Conservation (phyloP, 2,888 invertebrate genomes). For the Synergus japonicus region DNA sequence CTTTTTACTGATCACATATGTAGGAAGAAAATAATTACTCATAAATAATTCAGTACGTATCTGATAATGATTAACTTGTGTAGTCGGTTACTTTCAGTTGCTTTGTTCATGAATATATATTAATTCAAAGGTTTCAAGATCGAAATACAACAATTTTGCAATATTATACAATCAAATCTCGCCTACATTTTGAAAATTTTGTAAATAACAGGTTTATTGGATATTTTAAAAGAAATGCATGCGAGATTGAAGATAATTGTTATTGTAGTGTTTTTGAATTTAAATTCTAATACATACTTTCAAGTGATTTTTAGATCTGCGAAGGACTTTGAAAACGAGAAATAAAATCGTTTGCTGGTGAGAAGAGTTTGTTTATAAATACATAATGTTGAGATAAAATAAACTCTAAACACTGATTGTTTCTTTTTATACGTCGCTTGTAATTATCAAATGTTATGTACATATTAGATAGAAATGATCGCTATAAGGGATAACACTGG, state of each 20-base stretch:
- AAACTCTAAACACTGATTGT: slow-evolving; percentile 8
- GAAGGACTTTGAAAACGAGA: slow-evolving; percentile 13
- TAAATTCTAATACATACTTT: not conserved
- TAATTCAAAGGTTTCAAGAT: not conserved
- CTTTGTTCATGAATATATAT: not conserved
- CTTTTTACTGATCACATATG: not conserved
- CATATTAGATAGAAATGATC: slow-evolving; percentile 64
- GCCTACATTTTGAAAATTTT: slow-evolving; percentile 1
- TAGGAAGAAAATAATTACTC: too few relatives aligned
- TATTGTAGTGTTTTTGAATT: not conserved
- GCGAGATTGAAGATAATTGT: not conserved
- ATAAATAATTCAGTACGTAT: too few relatives aligned
- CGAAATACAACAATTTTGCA: too few relatives aligned
- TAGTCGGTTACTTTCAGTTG: not conserved
- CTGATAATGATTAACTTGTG: not conserved
- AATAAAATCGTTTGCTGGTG: slow-evolving; percentile 24
- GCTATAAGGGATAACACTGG: slow-evolving; percentile 56
- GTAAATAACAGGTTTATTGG: slow-evolving; percentile 25
- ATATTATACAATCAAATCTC: not conserved
- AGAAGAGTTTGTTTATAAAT: slow-evolving; percentile 3
- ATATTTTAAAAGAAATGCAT: slow-evolving; percentile 13
- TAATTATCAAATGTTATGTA: slow-evolving; percentile 66
- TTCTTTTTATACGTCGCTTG: slow-evolving; percentile 62
- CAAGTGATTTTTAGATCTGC: slow-evolving; percentile 30
- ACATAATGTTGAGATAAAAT: not conserved